Conservation (phyloP, 2,113 vertebrate genomes). For the Pomatorhinus ruficollis region DNA sequence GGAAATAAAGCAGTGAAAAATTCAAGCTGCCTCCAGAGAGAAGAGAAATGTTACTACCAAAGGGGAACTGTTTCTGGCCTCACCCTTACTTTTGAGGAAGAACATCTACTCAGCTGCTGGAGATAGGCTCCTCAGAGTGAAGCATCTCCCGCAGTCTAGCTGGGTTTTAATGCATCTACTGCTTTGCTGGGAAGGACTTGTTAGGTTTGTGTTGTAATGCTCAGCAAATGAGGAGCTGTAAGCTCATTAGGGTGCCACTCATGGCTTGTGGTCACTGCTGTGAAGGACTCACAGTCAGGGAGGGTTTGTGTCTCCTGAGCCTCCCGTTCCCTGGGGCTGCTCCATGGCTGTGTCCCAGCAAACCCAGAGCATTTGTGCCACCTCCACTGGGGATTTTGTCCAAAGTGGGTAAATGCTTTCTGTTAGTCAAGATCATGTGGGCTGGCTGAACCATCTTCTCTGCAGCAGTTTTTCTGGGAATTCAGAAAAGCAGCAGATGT, state of each 20-base stretch:
- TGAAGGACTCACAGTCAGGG: background rate
- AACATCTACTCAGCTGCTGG: background rate
- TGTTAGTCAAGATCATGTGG: background rate
- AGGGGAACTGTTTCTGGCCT: constrained; percentile 25
- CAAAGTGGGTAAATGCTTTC: background rate
- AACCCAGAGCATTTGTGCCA: background rate
- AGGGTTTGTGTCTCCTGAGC: background rate
- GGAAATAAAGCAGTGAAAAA: constrained; percentile 17
- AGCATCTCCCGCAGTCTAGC: background rate
- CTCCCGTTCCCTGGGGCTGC: accelerated
- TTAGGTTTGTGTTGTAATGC: background rate
- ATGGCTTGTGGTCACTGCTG: background rate
- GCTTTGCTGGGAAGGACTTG: background rate
- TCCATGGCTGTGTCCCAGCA: background rate
- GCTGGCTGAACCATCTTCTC: background rate
- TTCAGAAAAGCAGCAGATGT: background rate
- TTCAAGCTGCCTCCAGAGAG: background rate
- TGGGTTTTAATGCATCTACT: background rate
- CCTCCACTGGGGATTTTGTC: background rate
- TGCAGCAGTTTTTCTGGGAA: background rate
- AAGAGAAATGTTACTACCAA: background rate
- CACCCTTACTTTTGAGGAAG: constrained; percentile 28
- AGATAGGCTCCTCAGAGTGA: background rate
- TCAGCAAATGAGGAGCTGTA: constrained; percentile 11
- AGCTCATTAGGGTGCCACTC: constrained; percentile 1